Base-by-base conservation (phyloP, 2,888 invertebrate species). In the Rhamphomyia laevipes region DNA sequence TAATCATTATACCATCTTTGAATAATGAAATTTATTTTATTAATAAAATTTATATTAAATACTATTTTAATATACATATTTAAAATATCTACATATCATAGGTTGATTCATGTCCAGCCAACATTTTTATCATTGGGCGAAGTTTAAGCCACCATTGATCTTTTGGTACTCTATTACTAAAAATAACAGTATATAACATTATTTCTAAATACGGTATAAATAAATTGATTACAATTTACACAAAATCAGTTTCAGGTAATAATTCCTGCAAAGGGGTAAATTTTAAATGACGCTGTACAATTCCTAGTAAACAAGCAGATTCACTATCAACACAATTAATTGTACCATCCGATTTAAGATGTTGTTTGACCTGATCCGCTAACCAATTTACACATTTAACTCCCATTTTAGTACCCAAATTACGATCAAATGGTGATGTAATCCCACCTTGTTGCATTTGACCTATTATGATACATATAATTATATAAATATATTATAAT, bases 391-490 rank as follows among this genome's bases (percentile, higher is more conserved):
- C 84, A 40, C 89, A 86, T 67, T 92, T 92, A 43, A 92, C 84
- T 2, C 90, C 93, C 84, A 92, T 84, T 72, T 95, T 96, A 1
- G 94, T 95, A 45, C 91, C 95, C 79, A 94, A 84, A 73, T 94
- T 95, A 56, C 96, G 80, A 72, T 96, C 95, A 70, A 94, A 96
- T 0, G 95, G 94, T 1, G 92, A 84, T 1, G 96, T 94, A 1
- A 86, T 86, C 15, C 94, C 95, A 50, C 95, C 96, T 72, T 95
- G 95, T 67, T 96, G 95, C 88, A 95, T 93, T 71, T 96, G 96
- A 58, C 87, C 50, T 50, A 18, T 2, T 35, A 45, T 18, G 2
- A 23, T 3, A 43, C 12, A 43, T 5, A 37, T 35, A 7, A 37
- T 11, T 5, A 2, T 7, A n/a, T n/a, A n/a, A 7, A 7, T 27